Evolutionary conservation across 2,113 vertebrate species (phyloP), one percentile per base, ranked within the genome.

Genomic region (Phylloscopus whistleri): DNA sequence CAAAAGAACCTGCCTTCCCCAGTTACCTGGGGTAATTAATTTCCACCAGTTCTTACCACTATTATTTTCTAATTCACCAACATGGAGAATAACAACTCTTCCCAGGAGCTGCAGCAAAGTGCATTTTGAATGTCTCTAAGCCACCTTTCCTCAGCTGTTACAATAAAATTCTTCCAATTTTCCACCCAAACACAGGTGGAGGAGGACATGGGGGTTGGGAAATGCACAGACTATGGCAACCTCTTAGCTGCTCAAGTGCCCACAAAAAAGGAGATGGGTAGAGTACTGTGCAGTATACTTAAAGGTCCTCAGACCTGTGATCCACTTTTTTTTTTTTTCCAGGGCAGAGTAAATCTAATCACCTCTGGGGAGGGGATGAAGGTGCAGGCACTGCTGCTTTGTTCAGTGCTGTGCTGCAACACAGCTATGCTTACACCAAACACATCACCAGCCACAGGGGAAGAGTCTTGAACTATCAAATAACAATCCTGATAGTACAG

Each of bases 401-500:
- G 31, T 26, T 19, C 22, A 35, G 19, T 4, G 30, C 28, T 5
- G 3, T 11, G 68, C 62, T 62, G 37, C 44, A 68, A 24, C 0
- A 2, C 15, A 13, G 11, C 27, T 55, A 28, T n/a, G n/a, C 51
- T 73, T 69, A 26, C 67, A 48, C 30, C n/a, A 60, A 49, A 35
- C 52, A 63, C 9, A 30, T 3, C 35, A 20, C 16, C 72, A 55
- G 64, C 23, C 11, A 6, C 15, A 88, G 43, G 11, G 17, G 30
- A 63, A 87, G 56, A 37, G 51, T 44, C 46, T 53, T 37, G 30
- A 84, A 41, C 22, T 30, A 21, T 27, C 55, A 24, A 43, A 74
- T 41, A 83, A 33, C 31, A 76, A 27, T 16, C 44, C 4, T 56
- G 56, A 33, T 10, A n/a, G 30, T 35, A 30, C 0, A 0, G 1